phyloP scores from a whole-genome alignment of 1,140 invertebrate genomes.

The Sweltsa coloradensis region DNA sequence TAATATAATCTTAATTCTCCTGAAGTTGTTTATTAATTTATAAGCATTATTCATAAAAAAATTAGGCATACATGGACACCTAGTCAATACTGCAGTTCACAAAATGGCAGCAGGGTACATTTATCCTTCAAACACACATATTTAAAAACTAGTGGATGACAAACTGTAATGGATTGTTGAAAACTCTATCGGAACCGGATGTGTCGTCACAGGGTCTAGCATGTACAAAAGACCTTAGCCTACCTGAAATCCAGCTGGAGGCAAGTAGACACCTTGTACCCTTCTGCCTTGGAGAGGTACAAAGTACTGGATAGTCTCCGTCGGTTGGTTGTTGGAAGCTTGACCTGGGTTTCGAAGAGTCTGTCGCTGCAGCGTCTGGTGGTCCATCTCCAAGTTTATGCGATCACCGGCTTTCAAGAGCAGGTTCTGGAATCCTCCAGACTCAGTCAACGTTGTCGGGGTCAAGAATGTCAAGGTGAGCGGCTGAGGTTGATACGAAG shows the following conservation, averaged over 20 bases:
- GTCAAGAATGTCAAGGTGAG: conserved; percentile 18
- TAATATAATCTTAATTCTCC: too few species aligned
- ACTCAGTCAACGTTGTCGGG: conserved; percentile 9
- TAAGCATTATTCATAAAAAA: too few species aligned
- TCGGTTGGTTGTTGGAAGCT: conserved; percentile 17
- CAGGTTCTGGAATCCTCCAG: conserved; percentile 6
- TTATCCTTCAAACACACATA: too few species aligned
- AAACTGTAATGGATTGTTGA: too few species aligned
- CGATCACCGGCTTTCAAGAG: conserved; percentile 16
- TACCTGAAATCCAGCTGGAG: conserved; percentile 28
- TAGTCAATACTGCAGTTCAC: too few species aligned
- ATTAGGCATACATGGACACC: too few species aligned
- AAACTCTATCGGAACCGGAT: too few species aligned
- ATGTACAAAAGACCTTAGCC: too few species aligned
- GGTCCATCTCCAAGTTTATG: conserved; percentile 25
- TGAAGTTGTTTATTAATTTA: too few species aligned
- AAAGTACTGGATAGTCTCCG: conserved; percentile 19
- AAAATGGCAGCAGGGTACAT: too few species aligned
- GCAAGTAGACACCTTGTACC: conserved; percentile 27
- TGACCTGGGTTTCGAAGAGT: background rate
- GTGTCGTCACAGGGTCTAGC: too few species aligned
- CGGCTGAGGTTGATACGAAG: conserved; percentile 12
- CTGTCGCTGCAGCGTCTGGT: conserved; percentile 10
- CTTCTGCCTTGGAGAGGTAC: conserved; percentile 18
- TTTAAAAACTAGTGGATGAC: too few species aligned